These are phyloP conservation scores for Drosophila burlai DNA, from an alignment of 1,140 invertebrate species.

Conservation along the genomic window DNA sequence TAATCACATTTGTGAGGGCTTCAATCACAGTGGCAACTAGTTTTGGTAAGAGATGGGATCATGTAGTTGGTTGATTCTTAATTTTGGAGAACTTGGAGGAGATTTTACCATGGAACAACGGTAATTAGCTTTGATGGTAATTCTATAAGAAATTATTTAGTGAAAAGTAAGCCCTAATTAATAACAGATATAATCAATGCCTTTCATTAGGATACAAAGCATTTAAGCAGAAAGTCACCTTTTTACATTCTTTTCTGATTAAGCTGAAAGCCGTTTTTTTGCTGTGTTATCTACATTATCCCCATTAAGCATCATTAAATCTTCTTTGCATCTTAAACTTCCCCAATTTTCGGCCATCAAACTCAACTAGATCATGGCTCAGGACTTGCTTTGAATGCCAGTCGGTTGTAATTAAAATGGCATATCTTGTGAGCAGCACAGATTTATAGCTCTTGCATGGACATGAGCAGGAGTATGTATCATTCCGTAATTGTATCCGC, in stretches of 20 bases:
- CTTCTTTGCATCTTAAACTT: background rate
- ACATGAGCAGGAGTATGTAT: background rate
- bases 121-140: no score
- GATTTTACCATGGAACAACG: no score
- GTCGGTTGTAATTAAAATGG: constrained; percentile 26
- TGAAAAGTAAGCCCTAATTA: background rate
- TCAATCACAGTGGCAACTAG: background rate
- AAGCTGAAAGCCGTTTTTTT: background rate
- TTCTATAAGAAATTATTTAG: no score
- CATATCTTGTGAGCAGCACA: constrained; percentile 15
- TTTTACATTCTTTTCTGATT: no score
- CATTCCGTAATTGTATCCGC: constrained; percentile 28
- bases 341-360: background rate
- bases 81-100: background rate
- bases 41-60: background rate
- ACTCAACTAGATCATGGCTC: background rate
- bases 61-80: background rate
- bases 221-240: no score
- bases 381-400: background rate
- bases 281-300: background rate
- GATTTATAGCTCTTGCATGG: constrained; percentile 21
- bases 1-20: background rate
- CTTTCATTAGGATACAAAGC: no score
- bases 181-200: no score
- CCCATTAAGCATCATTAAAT: background rate